These are phyloP conservation scores for Agrilus mali DNA, from an alignment of 2,888 invertebrate genomes.

Conservation along the genomic window DNA sequence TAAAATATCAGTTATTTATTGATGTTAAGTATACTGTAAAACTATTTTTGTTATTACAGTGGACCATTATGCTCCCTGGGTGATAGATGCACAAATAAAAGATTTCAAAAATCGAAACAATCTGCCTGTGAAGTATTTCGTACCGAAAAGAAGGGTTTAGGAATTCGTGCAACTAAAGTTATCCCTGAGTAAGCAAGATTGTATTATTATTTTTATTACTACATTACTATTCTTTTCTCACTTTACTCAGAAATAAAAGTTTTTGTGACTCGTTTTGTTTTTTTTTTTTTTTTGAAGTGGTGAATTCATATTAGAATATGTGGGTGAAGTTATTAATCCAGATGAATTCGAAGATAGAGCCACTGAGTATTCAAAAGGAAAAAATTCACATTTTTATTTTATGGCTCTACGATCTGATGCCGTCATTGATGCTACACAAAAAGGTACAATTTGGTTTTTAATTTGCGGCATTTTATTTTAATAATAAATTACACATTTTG, in stretches of 20 bases:
- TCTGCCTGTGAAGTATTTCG: constrained; percentile 75
- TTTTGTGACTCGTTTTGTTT: constrained; percentile 7
- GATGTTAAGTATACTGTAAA: not conserved
- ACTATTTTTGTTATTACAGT: constrained; percentile 35
- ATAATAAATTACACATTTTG: constrained; percentile 1
- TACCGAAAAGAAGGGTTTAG: constrained; percentile 92
- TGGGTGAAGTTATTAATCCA: constrained; percentile 91
- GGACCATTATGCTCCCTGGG: constrained; percentile 82
- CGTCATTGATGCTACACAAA: constrained; percentile 91
- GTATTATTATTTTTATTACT: not conserved
- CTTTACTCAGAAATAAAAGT: not conserved
- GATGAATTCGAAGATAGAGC: constrained; percentile 82
- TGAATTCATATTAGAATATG: constrained; percentile 95
- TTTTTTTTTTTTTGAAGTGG: constrained; percentile 46
- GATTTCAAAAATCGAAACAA: constrained; percentile 81
- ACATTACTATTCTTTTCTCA: too few relatives aligned
- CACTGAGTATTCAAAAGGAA: constrained; percentile 77
- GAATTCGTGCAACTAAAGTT: constrained; percentile 65
- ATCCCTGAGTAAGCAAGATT: constrained; percentile 51
- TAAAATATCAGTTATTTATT: constrained; percentile 14
- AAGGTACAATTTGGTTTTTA: constrained; percentile 38
- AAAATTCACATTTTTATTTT: constrained; percentile 90
- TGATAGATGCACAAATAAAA: constrained; percentile 85
- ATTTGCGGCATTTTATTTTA: not conserved
- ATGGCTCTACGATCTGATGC: constrained; percentile 92